Percentiles rank a stretch among this genome's conserved stretches.
Conservation (phyloP, 2,797 vertebrate species). For the Ciconia nigra region DNA sequence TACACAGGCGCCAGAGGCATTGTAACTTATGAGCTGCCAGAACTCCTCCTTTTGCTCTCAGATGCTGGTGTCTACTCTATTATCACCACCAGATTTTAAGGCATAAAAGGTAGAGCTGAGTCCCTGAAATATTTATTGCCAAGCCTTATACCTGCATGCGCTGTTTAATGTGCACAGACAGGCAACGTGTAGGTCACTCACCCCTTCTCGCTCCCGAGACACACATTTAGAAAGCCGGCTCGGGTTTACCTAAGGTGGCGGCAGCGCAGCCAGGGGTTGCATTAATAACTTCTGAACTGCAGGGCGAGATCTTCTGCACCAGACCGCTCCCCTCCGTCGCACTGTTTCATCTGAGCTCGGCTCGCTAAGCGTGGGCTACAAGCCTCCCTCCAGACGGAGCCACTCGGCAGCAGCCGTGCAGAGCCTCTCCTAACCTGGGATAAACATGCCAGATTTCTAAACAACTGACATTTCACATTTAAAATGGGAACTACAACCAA, state of each 20-base stretch:
- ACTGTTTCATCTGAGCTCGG: not conserved
- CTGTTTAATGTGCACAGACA: not conserved
- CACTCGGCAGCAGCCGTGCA: rapidly evolving
- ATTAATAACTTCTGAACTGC: not conserved
- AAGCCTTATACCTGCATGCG: not conserved
- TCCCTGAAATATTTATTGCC: not conserved
- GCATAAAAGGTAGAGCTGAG: not conserved
- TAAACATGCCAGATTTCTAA: not conserved
- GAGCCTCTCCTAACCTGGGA: not conserved
- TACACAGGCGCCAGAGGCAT: not conserved
- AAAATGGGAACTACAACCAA: not conserved
- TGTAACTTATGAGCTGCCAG: not conserved
- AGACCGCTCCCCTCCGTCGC: rapidly evolving
- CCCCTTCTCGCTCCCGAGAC: not conserved
- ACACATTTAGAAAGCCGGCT: rapidly evolving
- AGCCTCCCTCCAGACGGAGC: not conserved
- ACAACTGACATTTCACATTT: not conserved
- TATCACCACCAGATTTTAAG: not conserved
- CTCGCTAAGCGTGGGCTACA: rapidly evolving
- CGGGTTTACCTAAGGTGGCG: rapidly evolving
- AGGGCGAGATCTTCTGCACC: not conserved
- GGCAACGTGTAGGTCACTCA: not conserved
- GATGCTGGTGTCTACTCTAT: not conserved
- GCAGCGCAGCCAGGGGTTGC: not conserved
- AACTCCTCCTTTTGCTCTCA: not conserved